phyloP scores from a whole-genome alignment of 2,797 vertebrate species.

The Chrysocyon brachyurus region DNA sequence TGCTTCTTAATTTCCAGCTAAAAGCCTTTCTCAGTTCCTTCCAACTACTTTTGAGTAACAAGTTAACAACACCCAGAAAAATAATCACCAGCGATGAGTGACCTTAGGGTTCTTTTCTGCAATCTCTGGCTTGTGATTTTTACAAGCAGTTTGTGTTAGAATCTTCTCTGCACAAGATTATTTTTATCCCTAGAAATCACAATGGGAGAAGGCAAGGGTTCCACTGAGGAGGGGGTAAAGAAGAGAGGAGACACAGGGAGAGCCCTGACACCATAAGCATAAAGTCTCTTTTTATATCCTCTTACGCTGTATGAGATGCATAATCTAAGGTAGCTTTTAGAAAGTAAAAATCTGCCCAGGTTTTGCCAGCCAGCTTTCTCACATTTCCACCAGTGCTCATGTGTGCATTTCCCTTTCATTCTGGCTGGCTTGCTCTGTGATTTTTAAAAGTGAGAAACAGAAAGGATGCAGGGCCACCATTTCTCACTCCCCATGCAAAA shows the following conservation, averaged over 20 bases:
- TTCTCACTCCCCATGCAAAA: background rate
- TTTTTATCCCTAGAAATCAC: constrained; percentile 45
- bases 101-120: constrained; percentile 51
- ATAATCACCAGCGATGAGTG: constrained; percentile 40
- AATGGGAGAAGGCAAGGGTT: constrained; percentile 15
- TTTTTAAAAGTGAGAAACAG: constrained; percentile 44
- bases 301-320: background rate
- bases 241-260: background rate
- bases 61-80: constrained; percentile 72
- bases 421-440: background rate
- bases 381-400: background rate
- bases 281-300: background rate
- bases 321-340: background rate
- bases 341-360: background rate
- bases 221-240: background rate
- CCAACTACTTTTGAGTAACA: constrained; percentile 45
- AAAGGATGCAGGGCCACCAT: background rate
- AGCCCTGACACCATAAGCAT: background rate
- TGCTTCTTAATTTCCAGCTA: constrained; percentile 67
- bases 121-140: constrained; percentile 48
- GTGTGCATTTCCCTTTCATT: background rate
- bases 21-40: constrained; percentile 37
- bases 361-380: background rate
- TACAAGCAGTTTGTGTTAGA: constrained; percentile 27
- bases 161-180: background rate